Evolutionary conservation across 2,888 invertebrate species (phyloP).

Genomic region (Eupithecia inturbata): DNA sequence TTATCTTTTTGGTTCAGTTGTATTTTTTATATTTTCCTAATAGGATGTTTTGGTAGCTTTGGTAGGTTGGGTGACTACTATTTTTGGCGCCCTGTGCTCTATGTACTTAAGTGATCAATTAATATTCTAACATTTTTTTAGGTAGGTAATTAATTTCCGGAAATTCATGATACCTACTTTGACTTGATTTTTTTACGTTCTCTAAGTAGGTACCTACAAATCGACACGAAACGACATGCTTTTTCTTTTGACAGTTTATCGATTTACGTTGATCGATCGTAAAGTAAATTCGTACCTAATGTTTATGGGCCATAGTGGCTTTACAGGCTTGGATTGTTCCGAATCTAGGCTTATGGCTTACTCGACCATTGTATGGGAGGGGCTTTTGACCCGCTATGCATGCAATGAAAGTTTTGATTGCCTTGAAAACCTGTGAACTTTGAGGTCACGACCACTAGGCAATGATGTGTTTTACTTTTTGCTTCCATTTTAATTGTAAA

Average conservation of each 20-base stretch:
- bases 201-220: background rate
- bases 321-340: background rate
- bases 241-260: background rate
- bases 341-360: constrained; percentile 11
- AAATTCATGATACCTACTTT: too few relatives aligned
- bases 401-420: constrained; percentile 16
- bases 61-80: too few relatives aligned
- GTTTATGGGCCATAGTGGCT: background rate
- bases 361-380: constrained; percentile 10
- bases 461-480: background rate
- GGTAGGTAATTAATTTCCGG: too few relatives aligned
- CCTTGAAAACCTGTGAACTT: constrained; percentile 3
- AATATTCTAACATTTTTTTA: too few relatives aligned
- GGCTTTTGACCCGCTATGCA: constrained; percentile 13
- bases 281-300: background rate
- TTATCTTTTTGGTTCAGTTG: background rate
- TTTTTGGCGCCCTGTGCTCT: too few relatives aligned
- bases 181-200: too few relatives aligned
- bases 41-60: background rate
- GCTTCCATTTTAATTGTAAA: too few relatives aligned
- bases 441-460: background rate
- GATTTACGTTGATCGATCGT: background rate
- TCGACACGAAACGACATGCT: background rate
- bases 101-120: too few relatives aligned
- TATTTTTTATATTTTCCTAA: constrained; percentile 6